These are phyloP conservation scores for Zingel zingel DNA, from an alignment of 2,113 vertebrate species.

Conservation along the genomic window DNA sequence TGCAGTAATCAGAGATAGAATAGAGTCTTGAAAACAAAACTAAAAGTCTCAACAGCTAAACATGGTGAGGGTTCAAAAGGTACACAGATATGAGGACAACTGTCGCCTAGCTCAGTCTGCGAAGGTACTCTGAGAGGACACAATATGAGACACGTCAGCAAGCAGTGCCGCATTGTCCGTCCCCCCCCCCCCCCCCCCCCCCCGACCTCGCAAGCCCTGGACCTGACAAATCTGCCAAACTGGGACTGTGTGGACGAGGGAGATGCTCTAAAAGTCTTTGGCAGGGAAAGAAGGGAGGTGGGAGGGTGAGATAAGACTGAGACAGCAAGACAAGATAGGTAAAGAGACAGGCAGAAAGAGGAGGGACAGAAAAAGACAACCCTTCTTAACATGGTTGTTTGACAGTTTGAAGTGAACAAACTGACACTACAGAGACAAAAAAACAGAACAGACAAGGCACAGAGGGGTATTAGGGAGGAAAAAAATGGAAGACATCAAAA, in stretches of 20 bases:
- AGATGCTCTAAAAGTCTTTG: conserved; percentile 22
- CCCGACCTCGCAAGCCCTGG: conserved; percentile 25
- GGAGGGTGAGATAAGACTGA: conserved; percentile 8
- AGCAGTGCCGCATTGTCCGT: conserved; percentile 4
- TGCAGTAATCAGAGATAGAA: neutral
- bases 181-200: neutral
- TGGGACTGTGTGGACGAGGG: conserved; percentile 11
- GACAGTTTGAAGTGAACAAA: neutral
- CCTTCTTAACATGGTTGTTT: neutral
- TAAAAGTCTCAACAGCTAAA: neutral
- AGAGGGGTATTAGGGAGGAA: neutral
- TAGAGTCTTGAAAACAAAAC: neutral
- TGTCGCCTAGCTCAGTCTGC: neutral
- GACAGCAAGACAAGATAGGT: neutral
- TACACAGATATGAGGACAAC: conserved; percentile 12
- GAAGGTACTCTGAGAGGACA: neutral
- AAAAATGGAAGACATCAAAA: too few species aligned
- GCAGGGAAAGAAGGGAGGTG: conserved; percentile 23
- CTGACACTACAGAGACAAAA: neutral
- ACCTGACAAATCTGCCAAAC: conserved; percentile 25
- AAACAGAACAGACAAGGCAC: neutral
- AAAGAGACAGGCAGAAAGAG: neutral
- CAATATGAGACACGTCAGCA: conserved; percentile 39
- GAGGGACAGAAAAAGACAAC: neutral
- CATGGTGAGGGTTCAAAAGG: conserved; percentile 4